Evolutionary conservation across 2,797 vertebrate genomes (phyloP).

Genomic region (Kryptolebias ocellatus): DNA sequence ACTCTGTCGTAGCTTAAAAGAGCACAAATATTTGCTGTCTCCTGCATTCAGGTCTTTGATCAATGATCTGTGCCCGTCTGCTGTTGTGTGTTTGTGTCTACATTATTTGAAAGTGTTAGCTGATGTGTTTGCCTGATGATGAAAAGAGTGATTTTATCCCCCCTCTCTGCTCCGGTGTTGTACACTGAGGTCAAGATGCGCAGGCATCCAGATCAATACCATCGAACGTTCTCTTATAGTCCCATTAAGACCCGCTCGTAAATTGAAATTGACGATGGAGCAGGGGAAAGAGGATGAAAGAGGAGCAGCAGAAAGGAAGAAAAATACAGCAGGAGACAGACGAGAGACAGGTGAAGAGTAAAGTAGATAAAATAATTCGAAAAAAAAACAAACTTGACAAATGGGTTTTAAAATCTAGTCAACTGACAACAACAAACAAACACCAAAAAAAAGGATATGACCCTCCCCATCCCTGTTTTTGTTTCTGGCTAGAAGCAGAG

Average conservation of each 20-base stretch:
- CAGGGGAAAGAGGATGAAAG: slow-evolving; percentile 34
- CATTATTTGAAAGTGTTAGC: slow-evolving; percentile 37
- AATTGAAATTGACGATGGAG: slow-evolving; percentile 78
- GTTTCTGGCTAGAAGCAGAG: slow-evolving; percentile 44
- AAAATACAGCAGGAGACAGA: slow-evolving; percentile 32
- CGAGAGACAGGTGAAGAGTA: slow-evolving; percentile 39
- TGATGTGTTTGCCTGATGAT: slow-evolving; percentile 65
- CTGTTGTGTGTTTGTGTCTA: slow-evolving; percentile 24
- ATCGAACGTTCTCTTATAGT: slow-evolving; percentile 76
- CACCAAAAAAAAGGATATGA: slow-evolving; percentile 37
- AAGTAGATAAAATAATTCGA: slow-evolving; percentile 33
- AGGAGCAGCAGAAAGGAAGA: slow-evolving; percentile 31
- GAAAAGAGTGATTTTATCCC: slow-evolving; percentile 58
- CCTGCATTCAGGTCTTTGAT: slow-evolving; percentile 69
- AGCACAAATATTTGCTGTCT: slow-evolving; percentile 71
- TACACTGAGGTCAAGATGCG: slow-evolving; percentile 68
- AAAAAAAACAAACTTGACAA: slow-evolving; percentile 37
- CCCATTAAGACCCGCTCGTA: slow-evolving; percentile 76
- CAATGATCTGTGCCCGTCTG: slow-evolving; percentile 52
- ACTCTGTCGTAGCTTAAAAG: slow-evolving; percentile 54
- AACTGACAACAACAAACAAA: slow-evolving; percentile 23
- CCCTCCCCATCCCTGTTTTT: slow-evolving; percentile 17
- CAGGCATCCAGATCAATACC: slow-evolving; percentile 75
- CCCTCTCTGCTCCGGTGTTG: slow-evolving; percentile 50
- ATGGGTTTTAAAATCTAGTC: slow-evolving; percentile 27